Percentiles rank a stretch among this genome's conserved stretches.
Conservation (phyloP, 2,113 vertebrate genomes). For the Himantopus leucocephalus region DNA sequence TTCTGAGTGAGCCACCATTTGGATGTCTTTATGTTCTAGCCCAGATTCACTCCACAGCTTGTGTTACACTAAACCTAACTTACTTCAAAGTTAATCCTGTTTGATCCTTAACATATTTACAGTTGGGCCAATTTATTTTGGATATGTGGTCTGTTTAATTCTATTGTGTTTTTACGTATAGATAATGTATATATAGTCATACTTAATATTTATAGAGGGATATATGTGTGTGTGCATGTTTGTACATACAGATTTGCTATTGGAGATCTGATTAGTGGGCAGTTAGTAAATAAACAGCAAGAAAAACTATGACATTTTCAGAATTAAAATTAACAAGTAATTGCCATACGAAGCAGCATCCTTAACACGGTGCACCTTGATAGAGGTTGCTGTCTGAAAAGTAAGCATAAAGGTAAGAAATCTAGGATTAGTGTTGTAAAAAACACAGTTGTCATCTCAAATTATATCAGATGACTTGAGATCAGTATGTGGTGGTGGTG, state of each 20-base stretch:
- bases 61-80: conserved; percentile 43
- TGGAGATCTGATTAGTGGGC: background rate
- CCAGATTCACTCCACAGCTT: conserved; percentile 64
- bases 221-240: background rate
- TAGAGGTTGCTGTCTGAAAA: background rate
- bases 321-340: background rate
- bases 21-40: conserved; percentile 65
- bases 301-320: background rate
- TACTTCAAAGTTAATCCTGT: conserved; percentile 44
- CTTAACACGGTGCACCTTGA: background rate
- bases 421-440: background rate
- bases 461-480: background rate
- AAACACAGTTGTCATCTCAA: background rate
- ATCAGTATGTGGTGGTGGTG: background rate
- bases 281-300: background rate
- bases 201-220: background rate
- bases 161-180: background rate
- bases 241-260: background rate
- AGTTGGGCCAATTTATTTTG: background rate
- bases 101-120: background rate
- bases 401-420: background rate
- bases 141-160: background rate
- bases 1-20: conserved; percentile 53
- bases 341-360: background rate
- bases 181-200: background rate